Conservation (phyloP, 2,113 vertebrate genomes). For the Cryptoleucopteryx plumbea region DNA sequence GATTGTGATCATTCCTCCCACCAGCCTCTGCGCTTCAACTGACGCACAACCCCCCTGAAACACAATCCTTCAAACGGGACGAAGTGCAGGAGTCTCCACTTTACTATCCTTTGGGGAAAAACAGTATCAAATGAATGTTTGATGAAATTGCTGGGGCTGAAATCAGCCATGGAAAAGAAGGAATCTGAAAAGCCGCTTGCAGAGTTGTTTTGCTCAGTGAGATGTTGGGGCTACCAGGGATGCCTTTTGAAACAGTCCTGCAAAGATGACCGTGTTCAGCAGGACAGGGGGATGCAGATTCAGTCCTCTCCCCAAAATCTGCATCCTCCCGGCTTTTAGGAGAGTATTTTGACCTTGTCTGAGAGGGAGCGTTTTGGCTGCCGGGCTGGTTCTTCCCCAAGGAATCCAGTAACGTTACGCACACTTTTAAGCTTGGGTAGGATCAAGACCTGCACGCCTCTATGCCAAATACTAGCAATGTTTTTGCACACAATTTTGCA, state of each 20-base stretch:
- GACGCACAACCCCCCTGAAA: too few relatives aligned
- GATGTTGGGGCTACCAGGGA: too few relatives aligned
- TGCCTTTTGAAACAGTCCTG: background rate
- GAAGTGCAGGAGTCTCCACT: background rate
- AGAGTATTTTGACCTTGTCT: background rate
- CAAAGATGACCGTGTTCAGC: too few relatives aligned
- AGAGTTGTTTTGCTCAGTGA: background rate
- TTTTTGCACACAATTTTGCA: background rate
- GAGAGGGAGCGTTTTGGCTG: background rate
- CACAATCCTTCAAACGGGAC: too few relatives aligned
- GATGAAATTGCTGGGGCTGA: background rate
- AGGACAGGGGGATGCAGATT: too few relatives aligned
- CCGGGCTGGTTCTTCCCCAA: background rate
- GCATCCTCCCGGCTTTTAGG: background rate
- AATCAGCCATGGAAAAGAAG: background rate
- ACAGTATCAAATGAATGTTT: too few relatives aligned
- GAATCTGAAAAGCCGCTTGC: too few relatives aligned
- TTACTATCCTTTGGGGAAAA: background rate
- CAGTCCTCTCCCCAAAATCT: too few relatives aligned
- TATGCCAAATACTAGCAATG: background rate
- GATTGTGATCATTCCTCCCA: background rate
- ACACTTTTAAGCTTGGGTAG: background rate
- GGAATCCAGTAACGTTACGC: too few relatives aligned
- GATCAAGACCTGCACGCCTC: too few relatives aligned
- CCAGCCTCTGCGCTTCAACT: too few relatives aligned